Percentiles rank a stretch among this genome's conserved stretches.
phyloP scores from a whole-genome alignment of 2,888 invertebrate genomes.

The Pogonocherus hispidulus region DNA sequence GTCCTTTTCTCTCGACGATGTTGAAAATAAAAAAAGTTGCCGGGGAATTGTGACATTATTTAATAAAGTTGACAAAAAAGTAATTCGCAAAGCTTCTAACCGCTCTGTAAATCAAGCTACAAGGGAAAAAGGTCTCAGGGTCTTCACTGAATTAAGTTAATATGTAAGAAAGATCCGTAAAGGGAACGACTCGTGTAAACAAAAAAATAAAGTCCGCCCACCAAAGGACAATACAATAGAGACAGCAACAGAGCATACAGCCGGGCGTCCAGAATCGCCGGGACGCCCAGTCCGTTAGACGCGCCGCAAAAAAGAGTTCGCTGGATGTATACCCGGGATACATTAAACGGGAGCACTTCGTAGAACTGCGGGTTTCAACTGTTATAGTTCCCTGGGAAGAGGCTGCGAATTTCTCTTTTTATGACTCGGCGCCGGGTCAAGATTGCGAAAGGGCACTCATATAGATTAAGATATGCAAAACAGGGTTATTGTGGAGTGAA shows the following conservation, averaged over 20 bases:
- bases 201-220: conserved; percentile 28
- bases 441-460: conserved; percentile 31
- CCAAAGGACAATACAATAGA: conserved; percentile 34
- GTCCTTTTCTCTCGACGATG: too few species aligned
- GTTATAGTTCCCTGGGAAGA: conserved; percentile 34
- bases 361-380: conserved; percentile 29
- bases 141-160: conserved; percentile 5
- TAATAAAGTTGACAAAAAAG: not conserved
- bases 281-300: conserved; percentile 41
- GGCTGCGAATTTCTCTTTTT: conserved; percentile 38
- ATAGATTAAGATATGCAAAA: conserved; percentile 41
- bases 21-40: too few species aligned
- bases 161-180: conserved; percentile 2
- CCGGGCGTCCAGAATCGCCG: not conserved
- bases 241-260: conserved; percentile 3
- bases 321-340: conserved; percentile 26
- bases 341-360: conserved; percentile 38
- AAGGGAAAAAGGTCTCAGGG: not conserved
- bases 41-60: not conserved
- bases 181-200: not conserved
- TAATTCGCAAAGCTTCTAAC: not conserved
- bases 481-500: conserved; percentile 9
- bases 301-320: conserved; percentile 33
- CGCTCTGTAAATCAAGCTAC: not conserved
- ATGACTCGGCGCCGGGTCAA: conserved; percentile 36